Base-by-base conservation (phyloP, 1,140 invertebrate species). In the Bombus sylvicola region DNA sequence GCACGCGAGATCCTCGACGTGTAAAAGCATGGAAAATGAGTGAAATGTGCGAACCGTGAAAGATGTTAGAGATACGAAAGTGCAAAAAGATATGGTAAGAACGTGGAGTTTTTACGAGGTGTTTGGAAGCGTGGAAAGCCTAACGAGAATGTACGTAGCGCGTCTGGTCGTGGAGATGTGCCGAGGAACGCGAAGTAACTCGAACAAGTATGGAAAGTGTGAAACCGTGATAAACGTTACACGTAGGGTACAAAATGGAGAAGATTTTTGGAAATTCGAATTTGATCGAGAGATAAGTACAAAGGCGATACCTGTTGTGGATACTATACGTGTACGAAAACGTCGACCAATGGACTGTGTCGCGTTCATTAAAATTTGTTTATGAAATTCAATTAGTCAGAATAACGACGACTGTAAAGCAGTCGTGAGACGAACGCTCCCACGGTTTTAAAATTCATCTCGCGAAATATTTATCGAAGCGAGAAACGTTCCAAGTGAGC, bases 391-490 rank as follows among this genome's bases (percentile, higher is more conserved):
- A 47, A 62, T 83, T 64, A 80, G 25, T 37, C 18, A 12, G 34
- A 71, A 62, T 62, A 84, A 72, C 9, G 37, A 8, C 28, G 28
- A 43, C 9, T 22, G 6, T 53, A 53, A 53, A 53, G 1, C 6
- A 53, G 18, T 53, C 18, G 68, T 25, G 41, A 25, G 34, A 12
- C 73, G 22, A 15, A 25, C 4, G 12, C 31, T 6, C 0, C 5
- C 28, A 28, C 12, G 10, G 15, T 41, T 80, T 85, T 62, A 85
- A 72, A 79, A 85, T 53, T 13, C 68, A 57, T 47, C 53, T 37
- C 31, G 74, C 31, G 41, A 31, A 64, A 85, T 72, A 62, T 85
- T 73, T 80, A 72, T 80, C 57, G 47, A 37, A n/a, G 68, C 77
- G 68, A 53, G 43, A 85, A 73, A 47, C 53, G 76, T 28, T 39